These are phyloP conservation scores for Nibea albiflora DNA, from an alignment of 2,113 vertebrate genomes.

Conservation along the genomic window DNA sequence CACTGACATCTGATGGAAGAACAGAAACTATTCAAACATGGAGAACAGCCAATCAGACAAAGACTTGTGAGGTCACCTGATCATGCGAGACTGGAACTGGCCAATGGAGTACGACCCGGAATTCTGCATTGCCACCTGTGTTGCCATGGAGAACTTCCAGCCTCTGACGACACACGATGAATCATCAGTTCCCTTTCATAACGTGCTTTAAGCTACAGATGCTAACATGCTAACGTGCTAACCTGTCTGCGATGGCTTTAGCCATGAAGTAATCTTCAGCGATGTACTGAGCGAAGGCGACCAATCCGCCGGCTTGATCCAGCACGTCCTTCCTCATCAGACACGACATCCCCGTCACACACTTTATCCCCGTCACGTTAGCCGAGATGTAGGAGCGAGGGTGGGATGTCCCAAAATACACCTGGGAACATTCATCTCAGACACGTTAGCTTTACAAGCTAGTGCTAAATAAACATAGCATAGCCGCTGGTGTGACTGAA, in stretches of 20 bases:
- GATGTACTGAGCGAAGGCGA: slow-evolving; percentile 97
- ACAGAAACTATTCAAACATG: too few species aligned
- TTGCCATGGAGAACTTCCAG: slow-evolving; percentile 99
- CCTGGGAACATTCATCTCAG: slow-evolving; percentile 77
- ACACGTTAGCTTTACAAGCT: neutral
- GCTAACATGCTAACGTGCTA: slow-evolving; percentile 34
- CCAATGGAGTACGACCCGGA: slow-evolving; percentile 98
- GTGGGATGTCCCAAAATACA: slow-evolving; percentile 98
- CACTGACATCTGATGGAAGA: too few species aligned
- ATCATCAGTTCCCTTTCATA: too few species aligned
- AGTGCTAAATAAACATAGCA: neutral
- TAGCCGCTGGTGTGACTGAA: too few species aligned
- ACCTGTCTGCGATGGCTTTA: slow-evolving; percentile 98
- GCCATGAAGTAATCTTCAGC: slow-evolving; percentile 99
- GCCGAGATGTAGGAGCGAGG: slow-evolving; percentile 98
- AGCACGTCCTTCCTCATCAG: slow-evolving; percentile 97
- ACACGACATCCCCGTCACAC: slow-evolving; percentile 98
- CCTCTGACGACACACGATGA: slow-evolving; percentile 81
- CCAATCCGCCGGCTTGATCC: slow-evolving; percentile 96
- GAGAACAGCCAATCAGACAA: slow-evolving; percentile 12
- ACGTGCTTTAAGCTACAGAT: too few species aligned
- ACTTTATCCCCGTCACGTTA: slow-evolving; percentile 97
- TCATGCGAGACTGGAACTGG: slow-evolving; percentile 99
- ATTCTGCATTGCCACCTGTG: slow-evolving; percentile 98
- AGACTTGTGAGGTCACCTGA: slow-evolving; percentile 85